Conservation (phyloP, 2,113 vertebrate species). For the Xiphophorus hellerii region DNA sequence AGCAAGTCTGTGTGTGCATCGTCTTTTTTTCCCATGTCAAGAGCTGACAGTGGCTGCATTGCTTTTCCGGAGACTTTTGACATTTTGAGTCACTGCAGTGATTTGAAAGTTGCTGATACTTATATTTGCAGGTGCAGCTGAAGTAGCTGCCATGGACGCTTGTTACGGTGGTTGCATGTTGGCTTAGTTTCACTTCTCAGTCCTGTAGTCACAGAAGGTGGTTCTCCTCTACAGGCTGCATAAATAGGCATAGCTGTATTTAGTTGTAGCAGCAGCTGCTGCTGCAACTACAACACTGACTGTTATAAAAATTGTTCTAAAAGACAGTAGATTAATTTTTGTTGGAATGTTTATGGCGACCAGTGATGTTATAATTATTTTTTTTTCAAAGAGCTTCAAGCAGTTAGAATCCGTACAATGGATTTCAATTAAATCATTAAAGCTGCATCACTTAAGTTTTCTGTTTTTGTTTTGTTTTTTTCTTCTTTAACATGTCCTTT, state of each 20-base stretch:
- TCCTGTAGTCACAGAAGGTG: background rate
- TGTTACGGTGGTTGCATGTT: background rate
- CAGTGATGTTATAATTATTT: background rate
- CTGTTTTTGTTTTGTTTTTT: too few species aligned
- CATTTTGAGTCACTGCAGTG: background rate
- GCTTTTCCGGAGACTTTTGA: background rate
- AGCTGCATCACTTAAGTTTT: background rate
- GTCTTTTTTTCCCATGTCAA: conserved; percentile 22
- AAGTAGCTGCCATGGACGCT: background rate
- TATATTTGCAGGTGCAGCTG: background rate
- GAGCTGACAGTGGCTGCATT: background rate
- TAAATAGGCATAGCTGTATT: background rate
- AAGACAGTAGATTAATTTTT: background rate
- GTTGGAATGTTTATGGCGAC: background rate
- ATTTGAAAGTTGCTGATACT: background rate
- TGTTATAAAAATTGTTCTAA: background rate
- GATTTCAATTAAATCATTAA: background rate
- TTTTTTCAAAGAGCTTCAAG: background rate
- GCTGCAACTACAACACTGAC: background rate
- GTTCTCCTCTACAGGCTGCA: background rate
- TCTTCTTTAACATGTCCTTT: too few species aligned
- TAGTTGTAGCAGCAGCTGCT: too few species aligned
- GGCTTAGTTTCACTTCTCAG: background rate
- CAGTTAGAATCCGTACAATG: background rate
- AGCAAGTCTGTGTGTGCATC: background rate